phyloP scores from a whole-genome alignment of 1,140 invertebrate species.

The Hylaeus anthracinus region DNA sequence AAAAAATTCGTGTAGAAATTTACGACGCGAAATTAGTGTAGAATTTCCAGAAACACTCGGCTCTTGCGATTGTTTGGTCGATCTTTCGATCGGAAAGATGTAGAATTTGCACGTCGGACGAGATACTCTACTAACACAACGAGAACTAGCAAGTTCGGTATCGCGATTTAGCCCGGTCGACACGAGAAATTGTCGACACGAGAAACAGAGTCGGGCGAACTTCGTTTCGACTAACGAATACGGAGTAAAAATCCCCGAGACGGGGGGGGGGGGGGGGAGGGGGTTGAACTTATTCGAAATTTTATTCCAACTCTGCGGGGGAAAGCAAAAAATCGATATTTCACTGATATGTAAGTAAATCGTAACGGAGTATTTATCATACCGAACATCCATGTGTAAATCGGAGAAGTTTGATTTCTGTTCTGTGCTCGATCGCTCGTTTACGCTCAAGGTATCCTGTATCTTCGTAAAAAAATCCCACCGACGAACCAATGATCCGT shows the following conservation, averaged over 20 bases:
- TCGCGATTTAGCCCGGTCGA: background rate
- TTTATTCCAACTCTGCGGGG: too few species aligned
- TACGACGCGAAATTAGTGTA: background rate
- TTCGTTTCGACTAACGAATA: too few species aligned
- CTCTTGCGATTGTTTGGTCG: background rate
- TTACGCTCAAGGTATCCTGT: background rate
- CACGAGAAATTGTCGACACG: background rate
- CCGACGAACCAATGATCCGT: background rate
- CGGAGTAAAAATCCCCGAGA: too few species aligned
- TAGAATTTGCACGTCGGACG: background rate
- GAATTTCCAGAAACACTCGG: background rate
- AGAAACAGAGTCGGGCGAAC: too few species aligned
- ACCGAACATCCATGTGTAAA: background rate
- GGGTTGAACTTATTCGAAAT: too few species aligned
- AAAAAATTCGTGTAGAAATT: background rate
- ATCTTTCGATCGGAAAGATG: background rate
- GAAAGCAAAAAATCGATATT: constrained; percentile 24
- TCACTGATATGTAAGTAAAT: constrained; percentile 33
- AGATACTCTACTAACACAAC: background rate
- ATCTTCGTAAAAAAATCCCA: constrained; percentile 15
- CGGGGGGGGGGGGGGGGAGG: too few species aligned
- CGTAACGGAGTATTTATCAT: background rate
- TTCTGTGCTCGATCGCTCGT: background rate
- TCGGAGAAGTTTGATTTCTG: background rate
- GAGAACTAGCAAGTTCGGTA: background rate